Evolutionary conservation across 2,888 invertebrate genomes (phyloP).

Genomic region (Plebejus argus): DNA sequence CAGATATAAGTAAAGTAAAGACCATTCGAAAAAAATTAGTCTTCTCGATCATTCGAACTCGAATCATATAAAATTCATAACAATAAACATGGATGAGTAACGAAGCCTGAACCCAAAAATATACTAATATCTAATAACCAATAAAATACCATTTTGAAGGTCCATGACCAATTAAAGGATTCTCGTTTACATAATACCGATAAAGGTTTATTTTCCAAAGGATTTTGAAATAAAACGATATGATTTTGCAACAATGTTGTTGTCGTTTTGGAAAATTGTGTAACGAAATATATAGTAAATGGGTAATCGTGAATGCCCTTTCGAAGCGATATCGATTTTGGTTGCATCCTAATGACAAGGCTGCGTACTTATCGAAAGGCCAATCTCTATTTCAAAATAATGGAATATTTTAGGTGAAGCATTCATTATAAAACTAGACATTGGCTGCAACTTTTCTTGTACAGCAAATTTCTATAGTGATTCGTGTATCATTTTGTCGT

Average conservation of each 20-base stretch:
- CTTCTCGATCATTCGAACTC: background rate
- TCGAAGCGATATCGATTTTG: conserved; percentile 27
- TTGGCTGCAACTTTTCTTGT: background rate
- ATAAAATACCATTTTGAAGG: background rate
- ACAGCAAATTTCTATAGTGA: no score
- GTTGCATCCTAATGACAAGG: conserved; percentile 29
- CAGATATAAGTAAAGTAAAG: background rate
- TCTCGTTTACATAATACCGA: conserved; percentile 9
- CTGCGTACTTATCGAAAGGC: conserved; percentile 11
- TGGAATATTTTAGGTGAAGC: background rate
- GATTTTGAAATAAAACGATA: conserved; percentile 16
- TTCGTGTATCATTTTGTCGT: no score
- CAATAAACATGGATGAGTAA: background rate
- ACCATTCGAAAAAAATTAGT: background rate
- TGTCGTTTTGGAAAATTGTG: conserved; percentile 1
- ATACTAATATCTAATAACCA: background rate
- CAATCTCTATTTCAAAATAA: background rate
- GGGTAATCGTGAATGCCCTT: conserved; percentile 26
- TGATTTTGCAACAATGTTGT: conserved; percentile 16
- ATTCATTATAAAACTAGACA: background rate
- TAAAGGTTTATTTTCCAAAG: background rate
- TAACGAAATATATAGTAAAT: conserved; percentile 25
- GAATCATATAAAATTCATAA: background rate
- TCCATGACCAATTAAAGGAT: background rate
- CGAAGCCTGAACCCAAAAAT: background rate